Evolutionary conservation across 2,113 vertebrate species (phyloP), one percentile per base, ranked within the genome.

Genomic region (Aptenodytes patagonicus): DNA sequence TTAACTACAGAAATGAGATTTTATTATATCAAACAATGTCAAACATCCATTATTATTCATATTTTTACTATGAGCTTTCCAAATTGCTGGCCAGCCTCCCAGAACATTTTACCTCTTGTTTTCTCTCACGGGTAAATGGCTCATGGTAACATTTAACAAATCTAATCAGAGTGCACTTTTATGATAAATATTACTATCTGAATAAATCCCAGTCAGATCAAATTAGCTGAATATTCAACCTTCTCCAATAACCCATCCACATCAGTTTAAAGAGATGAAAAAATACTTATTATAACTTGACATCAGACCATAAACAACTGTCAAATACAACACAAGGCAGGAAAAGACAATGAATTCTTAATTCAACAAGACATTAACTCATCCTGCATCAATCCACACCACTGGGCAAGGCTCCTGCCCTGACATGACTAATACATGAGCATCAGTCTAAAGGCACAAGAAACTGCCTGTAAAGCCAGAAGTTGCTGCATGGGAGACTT

Each of bases 341-440:
- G 60, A 86, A 86, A 92, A 89, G 19, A 89, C 40, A 79, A 55
- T 16, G 18, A 72, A 61, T 72, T 73, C 49, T 69, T 85, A 85
- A 93, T 94, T 91, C 87, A 66, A 64, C 29, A 90, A 57, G 87
- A 94, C 70, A 71, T 82, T 25, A 90, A 94, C 84, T 93, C 81
- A 93, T 80, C 31, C 55, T 49, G 40, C 72, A 81, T 85, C 79
- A 92, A 47, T 71, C 38, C 58, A 54, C 28, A 12, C 32, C 66
- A 68, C 44, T 25, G n/a, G 55, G 83, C 87, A 92, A 81, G 46
- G 52, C 36, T 95, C 51, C 66, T 93, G 71, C 68, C 84, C 60
- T n/a, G 38, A 71, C 70, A 31, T 69, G 80, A 87, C 65, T 92
- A 62, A 75, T 24, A 31, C 17, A 31, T 2, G 6, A 81, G 49